A percentile compares a stretch with the other conserved stretches of the same genome.
These are phyloP conservation scores for Ciconia nigra DNA, from an alignment of 2,797 vertebrate species.

Conservation along the genomic window DNA sequence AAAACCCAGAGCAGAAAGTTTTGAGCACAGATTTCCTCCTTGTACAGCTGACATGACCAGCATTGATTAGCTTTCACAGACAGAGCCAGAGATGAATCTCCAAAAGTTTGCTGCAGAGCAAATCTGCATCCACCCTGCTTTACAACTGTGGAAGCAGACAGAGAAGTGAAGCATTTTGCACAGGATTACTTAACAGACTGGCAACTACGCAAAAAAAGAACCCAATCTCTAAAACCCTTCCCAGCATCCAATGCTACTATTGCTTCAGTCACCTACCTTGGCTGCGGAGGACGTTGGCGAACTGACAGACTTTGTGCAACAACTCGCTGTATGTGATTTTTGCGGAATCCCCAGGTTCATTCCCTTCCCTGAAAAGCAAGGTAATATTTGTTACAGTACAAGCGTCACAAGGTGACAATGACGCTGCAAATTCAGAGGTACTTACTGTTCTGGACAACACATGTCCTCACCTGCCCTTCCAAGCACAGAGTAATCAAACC, in stretches of 20 bases:
- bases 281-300: conserved; percentile 91
- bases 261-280: conserved; percentile 78
- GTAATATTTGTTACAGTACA: not conserved
- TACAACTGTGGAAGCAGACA: not conserved
- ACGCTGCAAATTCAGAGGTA: not conserved
- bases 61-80: not conserved
- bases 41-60: not conserved
- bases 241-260: not conserved
- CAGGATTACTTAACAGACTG: not conserved
- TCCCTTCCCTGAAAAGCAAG: conserved; percentile 88
- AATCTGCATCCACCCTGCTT: not conserved
- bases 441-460: not conserved
- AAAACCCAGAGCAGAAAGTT: not conserved
- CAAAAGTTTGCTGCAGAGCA: not conserved
- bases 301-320: conserved; percentile 88
- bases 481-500: not conserved
- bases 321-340: conserved; percentile 90
- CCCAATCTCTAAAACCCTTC: not conserved
- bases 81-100: not conserved
- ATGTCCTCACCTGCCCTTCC: not conserved
- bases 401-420: not conserved
- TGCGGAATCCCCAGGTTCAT: conserved; percentile 87
- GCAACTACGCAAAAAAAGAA: not conserved
- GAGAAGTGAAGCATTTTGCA: not conserved
- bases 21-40: not conserved